These are phyloP conservation scores for Spodoptera frugiperda DNA, from an alignment of 1,140 invertebrate genomes.

Conservation along the genomic window DNA sequence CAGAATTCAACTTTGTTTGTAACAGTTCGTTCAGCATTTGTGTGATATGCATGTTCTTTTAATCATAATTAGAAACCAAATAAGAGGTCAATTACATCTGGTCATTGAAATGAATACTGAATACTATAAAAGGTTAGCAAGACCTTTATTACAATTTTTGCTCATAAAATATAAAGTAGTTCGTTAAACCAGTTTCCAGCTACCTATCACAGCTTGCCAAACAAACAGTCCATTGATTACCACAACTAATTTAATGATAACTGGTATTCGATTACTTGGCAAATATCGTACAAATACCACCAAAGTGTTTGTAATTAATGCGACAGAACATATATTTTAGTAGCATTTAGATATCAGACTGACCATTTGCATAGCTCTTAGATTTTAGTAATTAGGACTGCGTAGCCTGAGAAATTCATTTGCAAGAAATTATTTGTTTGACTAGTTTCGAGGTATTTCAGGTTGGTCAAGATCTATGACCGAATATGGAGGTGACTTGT, in stretches of 20 bases:
- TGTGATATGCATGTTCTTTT: neutral
- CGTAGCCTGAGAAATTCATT: neutral
- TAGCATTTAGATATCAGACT: slow-evolving; percentile 32
- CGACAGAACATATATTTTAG: slow-evolving; percentile 30
- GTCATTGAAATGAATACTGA: neutral
- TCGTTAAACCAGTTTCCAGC: neutral
- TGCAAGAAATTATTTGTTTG: slow-evolving; percentile 1
- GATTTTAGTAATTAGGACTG: slow-evolving; percentile 27
- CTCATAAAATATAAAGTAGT: slow-evolving; percentile 5
- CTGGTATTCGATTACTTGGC: slow-evolving; percentile 25
- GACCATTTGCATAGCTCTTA: slow-evolving; percentile 9
- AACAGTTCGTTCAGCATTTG: too few species aligned
- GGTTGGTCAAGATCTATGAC: too few species aligned
- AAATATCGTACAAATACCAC: slow-evolving; percentile 37
- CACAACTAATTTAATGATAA: slow-evolving; percentile 35
- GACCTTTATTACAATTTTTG: slow-evolving; percentile 6
- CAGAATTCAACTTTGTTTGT: too few species aligned
- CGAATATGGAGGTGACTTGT: neutral
- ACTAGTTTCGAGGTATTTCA: too few species aligned
- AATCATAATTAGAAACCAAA: neutral
- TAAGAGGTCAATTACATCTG: neutral
- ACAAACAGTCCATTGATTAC: slow-evolving; percentile 13
- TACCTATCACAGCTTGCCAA: slow-evolving; percentile 20
- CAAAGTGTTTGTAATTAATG: slow-evolving; percentile 36
- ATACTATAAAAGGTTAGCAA: neutral